These are phyloP conservation scores for Yponomeuta cagnagella DNA, from an alignment of 2,888 invertebrate genomes.

Conservation along the genomic window DNA sequence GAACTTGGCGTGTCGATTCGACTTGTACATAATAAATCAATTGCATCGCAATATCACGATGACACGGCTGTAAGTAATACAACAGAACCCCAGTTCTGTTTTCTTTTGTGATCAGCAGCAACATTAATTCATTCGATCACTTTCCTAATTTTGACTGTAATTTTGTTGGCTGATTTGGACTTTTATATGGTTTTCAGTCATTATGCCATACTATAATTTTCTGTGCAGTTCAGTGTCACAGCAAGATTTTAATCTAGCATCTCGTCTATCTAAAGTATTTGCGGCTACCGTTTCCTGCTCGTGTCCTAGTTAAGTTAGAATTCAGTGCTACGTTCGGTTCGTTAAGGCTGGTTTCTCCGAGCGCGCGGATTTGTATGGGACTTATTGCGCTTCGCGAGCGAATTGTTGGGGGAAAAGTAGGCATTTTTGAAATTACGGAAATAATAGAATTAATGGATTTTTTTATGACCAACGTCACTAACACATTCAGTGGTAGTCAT, in stretches of 20 bases:
- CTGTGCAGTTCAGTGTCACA: too few species aligned
- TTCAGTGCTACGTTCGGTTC: not conserved
- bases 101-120: not conserved
- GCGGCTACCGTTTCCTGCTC: not conserved
- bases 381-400: too few species aligned
- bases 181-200: not conserved
- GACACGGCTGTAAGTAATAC: not conserved
- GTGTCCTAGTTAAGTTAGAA: not conserved
- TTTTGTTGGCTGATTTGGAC: not conserved
- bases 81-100: not conserved
- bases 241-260: not conserved
- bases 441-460: too few species aligned
- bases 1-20: not conserved
- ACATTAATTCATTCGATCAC: not conserved
- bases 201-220: too few species aligned
- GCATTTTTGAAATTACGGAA: too few species aligned
- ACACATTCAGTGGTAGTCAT: too few species aligned
- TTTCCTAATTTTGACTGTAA: not conserved
- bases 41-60: slow-evolving; percentile 4
- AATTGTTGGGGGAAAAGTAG: too few species aligned
- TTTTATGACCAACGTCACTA: too few species aligned
- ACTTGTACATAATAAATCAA: slow-evolving; percentile 12
- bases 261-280: not conserved
- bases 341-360: not conserved
- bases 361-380: too few species aligned